Percentiles rank a stretch among this genome's conserved stretches.
phyloP scores from a whole-genome alignment of 1,140 invertebrate species.

The Pantala flavescens region DNA sequence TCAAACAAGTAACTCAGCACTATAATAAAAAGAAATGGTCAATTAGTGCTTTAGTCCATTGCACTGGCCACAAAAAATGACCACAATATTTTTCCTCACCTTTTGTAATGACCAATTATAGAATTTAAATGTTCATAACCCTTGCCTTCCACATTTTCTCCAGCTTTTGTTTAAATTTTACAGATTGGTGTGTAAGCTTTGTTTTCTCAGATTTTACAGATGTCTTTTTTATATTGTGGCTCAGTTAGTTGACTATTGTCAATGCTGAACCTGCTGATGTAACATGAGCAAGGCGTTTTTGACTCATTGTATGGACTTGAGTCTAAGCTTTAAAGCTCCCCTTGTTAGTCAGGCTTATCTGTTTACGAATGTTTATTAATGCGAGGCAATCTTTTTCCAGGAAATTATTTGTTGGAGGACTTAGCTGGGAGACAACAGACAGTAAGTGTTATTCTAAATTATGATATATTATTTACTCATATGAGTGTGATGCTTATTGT shows the following conservation, averaged over 20 bases:
- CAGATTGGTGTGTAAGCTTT: constrained; percentile 9
- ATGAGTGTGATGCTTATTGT: constrained; percentile 26
- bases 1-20: constrained; percentile 15
- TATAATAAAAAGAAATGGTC: constrained; percentile 12
- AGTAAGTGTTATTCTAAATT: constrained; percentile 59
- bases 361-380: not conserved
- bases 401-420: constrained; percentile 94
- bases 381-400: constrained; percentile 54
- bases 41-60: constrained; percentile 13
- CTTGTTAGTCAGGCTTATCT: not conserved
- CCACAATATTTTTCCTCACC: constrained; percentile 9
- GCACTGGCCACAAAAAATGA: not conserved
- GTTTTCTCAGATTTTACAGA: constrained; percentile 11
- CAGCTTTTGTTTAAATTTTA: constrained; percentile 20
- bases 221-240: constrained; percentile 13
- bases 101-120: constrained; percentile 10
- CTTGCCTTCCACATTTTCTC: constrained; percentile 18
- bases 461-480: no score
- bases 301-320: constrained; percentile 5
- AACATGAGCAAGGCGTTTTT: constrained; percentile 13
- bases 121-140: constrained; percentile 16
- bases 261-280: constrained; percentile 16
- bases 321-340: constrained; percentile 8
- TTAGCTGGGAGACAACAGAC: constrained; percentile 95
- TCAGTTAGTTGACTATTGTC: constrained; percentile 14